Evolutionary conservation across 2,113 vertebrate genomes (phyloP), one percentile per base, ranked within the genome.

Genomic region (Cynocephalus volans): DNA sequence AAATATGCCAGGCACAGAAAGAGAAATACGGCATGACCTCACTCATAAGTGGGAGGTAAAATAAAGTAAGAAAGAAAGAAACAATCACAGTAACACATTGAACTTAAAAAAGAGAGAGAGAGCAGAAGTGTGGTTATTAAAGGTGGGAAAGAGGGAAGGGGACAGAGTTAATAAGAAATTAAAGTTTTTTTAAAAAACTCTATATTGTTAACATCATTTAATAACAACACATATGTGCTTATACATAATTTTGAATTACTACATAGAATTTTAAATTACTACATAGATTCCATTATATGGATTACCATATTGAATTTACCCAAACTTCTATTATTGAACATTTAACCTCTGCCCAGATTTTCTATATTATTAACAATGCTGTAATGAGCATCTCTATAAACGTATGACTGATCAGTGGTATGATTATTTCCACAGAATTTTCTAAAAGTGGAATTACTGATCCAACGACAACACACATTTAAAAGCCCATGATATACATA

Each of bases 361-460:
- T 80, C 92, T 94, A 31, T 67, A 60, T 69, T 95, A 64, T 73
- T 89, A 95, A 87, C 21, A 73, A 12, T 77, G 52, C 15, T 69
- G 18, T 58, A 75, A 81, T 48, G 26, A 83, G 11, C 15, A 82
- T 56, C 19, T 79, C 56, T 33, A 48, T 82, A 77, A 90, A 79
- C 23, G 41, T 7, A 64, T 36, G 26, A 56, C 80, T 90, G 36
- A 90, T 79, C 45, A 80, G 50, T 82, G 24, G 31, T 69, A 41
- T 79, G 41, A 41, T 84, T 65, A 67, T 82, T 94, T 89, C 21
- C 41, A 75, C 36, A 75, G 17, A 80, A 58, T 91, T 94, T 94
- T 88, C 36, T 81, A 90, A 76, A 93, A 85, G 33, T 64, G 18
- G 24, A 79, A 90, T 93, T 41, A 64, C 23, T 45, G 69, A 96